Evolutionary conservation across 2,797 vertebrate genomes (phyloP).

Genomic region (Mormyrops boulengeri): DNA sequence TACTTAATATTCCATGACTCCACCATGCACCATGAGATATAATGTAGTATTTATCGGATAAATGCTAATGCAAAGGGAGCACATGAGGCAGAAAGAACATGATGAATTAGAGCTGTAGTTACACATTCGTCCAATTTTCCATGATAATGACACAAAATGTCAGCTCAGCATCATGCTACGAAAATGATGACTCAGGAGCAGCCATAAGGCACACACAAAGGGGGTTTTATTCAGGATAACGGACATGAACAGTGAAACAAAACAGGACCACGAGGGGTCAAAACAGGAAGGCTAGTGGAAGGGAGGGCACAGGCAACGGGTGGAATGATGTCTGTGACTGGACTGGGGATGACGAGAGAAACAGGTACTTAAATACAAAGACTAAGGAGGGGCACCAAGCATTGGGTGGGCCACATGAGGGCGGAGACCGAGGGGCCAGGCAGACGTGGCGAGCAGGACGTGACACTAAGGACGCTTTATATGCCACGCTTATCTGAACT

Average conservation of each 20-base stretch:
- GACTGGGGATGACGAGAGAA: neutral
- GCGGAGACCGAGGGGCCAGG: neutral
- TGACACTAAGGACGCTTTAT: neutral
- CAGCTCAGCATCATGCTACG: neutral
- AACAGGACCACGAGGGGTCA: neutral
- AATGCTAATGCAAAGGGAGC: constrained; percentile 3
- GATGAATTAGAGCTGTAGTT: neutral
- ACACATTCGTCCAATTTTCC: neutral
- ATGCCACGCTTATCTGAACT: neutral
- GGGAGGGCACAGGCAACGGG: neutral
- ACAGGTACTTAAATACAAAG: neutral
- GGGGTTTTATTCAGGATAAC: neutral
- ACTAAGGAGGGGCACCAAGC: neutral
- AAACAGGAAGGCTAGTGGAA: neutral
- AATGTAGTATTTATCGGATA: constrained; percentile 23
- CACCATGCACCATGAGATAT: constrained; percentile 29
- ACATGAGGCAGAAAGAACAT: neutral
- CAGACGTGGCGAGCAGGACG: neutral
- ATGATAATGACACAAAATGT: neutral
- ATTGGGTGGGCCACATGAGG: neutral
- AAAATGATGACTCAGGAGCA: neutral
- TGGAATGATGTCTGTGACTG: neutral
- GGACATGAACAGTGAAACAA: neutral
- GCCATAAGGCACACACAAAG: neutral
- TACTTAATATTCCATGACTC: constrained; percentile 25